A percentile compares a stretch with the other conserved stretches of the same genome.
Conservation (phyloP, 2,888 invertebrate species). For the Pammene fasciana region DNA sequence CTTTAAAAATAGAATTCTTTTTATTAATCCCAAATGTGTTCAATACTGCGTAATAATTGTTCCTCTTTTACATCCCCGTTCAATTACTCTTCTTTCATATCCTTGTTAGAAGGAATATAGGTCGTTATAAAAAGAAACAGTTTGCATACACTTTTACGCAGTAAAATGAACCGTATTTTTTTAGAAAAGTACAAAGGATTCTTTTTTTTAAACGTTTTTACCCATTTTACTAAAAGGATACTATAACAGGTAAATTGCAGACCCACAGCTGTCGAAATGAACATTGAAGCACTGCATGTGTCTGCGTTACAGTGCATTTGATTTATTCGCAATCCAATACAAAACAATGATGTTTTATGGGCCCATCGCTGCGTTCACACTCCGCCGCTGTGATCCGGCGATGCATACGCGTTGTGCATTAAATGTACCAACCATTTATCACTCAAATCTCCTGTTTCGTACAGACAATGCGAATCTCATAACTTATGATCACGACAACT, state of each 20-base stretch:
- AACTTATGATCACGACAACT: constrained; percentile 13
- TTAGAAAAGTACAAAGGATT: too few relatives aligned
- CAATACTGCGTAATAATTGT: constrained; percentile 7
- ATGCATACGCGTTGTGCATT: constrained; percentile 35
- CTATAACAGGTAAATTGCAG: constrained; percentile 10
- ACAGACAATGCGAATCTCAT: constrained; percentile 16
- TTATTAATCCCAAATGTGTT: constrained; percentile 1
- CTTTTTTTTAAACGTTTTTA: too few relatives aligned
- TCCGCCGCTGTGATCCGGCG: constrained; percentile 55
- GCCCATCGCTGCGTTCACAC: constrained; percentile 60
- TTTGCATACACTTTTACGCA: background rate
- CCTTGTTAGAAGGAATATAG: background rate
- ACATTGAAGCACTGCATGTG: constrained; percentile 25
- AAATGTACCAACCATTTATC: constrained; percentile 35
- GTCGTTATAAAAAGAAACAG: background rate
- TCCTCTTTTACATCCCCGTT: background rate
- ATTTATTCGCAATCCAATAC: constrained; percentile 66
- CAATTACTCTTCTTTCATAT: constrained; percentile 3
- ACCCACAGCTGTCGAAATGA: constrained; percentile 18
- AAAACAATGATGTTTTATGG: constrained; percentile 68
- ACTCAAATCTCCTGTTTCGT: constrained; percentile 35
- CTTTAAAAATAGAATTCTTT: background rate
- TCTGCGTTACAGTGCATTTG: constrained; percentile 52
- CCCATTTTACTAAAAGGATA: background rate
- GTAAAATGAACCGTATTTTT: too few relatives aligned